Evolutionary conservation across 2,113 vertebrate genomes (phyloP).

Genomic region (Arvicanthis niloticus): DNA sequence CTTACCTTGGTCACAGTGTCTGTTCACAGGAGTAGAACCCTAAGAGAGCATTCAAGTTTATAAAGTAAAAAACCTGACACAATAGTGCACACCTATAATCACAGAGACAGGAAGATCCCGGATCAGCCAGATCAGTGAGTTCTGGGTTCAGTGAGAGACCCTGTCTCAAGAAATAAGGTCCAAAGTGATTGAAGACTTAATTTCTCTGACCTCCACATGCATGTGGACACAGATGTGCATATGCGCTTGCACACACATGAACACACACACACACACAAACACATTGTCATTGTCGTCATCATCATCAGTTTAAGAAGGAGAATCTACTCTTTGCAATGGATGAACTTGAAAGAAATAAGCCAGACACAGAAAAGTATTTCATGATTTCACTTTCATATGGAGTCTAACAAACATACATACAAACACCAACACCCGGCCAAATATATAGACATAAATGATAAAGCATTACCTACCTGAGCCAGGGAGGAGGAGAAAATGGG

Average conservation of each 20-base stretch:
- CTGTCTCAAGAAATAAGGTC: neutral
- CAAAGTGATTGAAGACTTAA: neutral
- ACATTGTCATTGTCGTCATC: neutral
- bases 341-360: neutral
- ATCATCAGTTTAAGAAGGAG: neutral
- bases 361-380: neutral
- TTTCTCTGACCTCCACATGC: neutral
- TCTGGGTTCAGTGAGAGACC: neutral
- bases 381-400: neutral
- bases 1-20: no score
- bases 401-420: neutral
- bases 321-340: neutral
- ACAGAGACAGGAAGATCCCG: neutral
- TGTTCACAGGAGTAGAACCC: no score
- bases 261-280: neutral
- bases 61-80: neutral
- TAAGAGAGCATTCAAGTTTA: neutral
- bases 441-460: no score
- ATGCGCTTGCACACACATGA: no score
- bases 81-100: neutral
- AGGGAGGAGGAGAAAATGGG: neutral
- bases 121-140: neutral
- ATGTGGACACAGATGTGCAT: neutral
- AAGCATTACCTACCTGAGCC: neutral
- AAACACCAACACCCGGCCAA: neutral